Base-by-base conservation (phyloP, 2,113 vertebrate species). In the Mustela nigripes region DNA sequence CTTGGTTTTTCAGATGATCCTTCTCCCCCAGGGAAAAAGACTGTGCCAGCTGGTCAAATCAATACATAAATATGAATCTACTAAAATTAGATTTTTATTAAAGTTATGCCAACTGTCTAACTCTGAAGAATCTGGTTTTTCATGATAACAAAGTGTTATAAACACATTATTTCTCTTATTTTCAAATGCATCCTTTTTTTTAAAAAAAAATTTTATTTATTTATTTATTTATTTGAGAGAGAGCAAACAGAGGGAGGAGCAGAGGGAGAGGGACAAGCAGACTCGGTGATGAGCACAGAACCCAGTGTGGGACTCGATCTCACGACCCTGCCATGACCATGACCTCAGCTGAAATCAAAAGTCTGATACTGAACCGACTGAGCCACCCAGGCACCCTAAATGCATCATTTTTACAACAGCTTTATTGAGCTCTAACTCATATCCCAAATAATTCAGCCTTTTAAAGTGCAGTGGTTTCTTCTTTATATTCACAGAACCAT, bases 121-220 rank as follows among this genome's bases (percentile, higher is more conserved):
- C 36, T 48, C 42, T 63, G 21, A 74, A 33, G 31, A 85, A 91
- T 80, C 28, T 11, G 50, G 22, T 71, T 88, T 95, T 62, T 31
- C 69, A 33, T 83, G 42, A 79, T 76, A 48, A 83, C 42, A 58
- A 95, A 94, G 8, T 9, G 50, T 95, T 1, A 19, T 22, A 50
- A 89, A 93, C 26, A 79, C 19, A n/a, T 10, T 60, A 56, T 33
- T 84, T 96, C 94, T 94, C 65, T 85, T 85, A 58, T 63, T 80
- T 79, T 97, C 8, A 50, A 91, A 71, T 4, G 10, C 28, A 33
- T 42, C 11, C 26, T 96, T 87, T 89, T 89, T 21, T 48, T 24
- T 24, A 16, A 53, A 74, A 3, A 5, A 22, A 73, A 1, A 73
- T 24, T 3, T 26, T 12, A 22, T 73, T 74, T 42, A 36, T 19